Conservation (phyloP, 1,140 invertebrate species). For the Ips typographus region DNA sequence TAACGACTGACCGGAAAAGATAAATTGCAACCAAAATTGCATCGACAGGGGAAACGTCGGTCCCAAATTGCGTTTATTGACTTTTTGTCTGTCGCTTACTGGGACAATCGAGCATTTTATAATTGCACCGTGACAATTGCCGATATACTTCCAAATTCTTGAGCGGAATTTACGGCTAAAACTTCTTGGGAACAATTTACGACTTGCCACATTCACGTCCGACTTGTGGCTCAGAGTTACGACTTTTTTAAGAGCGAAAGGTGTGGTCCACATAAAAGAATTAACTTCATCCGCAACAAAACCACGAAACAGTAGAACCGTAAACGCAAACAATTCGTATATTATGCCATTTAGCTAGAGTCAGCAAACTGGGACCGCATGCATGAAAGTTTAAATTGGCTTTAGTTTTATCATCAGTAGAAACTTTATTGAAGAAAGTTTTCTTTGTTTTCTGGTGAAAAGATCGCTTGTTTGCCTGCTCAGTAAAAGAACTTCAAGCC, state of each 20-base stretch:
- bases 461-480: too few species aligned
- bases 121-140: too few species aligned
- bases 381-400: constrained; percentile 1
- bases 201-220: constrained; percentile 3
- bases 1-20: neutral
- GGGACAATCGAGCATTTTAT: too few species aligned
- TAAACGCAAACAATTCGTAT: neutral
- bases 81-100: neutral
- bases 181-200: neutral
- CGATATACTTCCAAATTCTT: too few species aligned
- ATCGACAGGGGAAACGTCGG: constrained; percentile 10
- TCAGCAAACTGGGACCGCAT: neutral
- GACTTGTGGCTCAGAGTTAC: neutral
- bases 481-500: too few species aligned
- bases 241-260: too few species aligned
- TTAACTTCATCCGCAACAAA: too few species aligned
- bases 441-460: too few species aligned
- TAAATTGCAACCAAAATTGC: constrained; percentile 20
- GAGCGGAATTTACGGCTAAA: neutral
- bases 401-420: neutral
- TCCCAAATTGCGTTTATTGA: constrained; percentile 1
- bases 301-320: too few species aligned
- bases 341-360: neutral
- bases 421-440: neutral
- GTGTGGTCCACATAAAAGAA: too few species aligned